Base-by-base conservation (phyloP, 2,888 invertebrate genomes). In the Sussaba pulchella region DNA sequence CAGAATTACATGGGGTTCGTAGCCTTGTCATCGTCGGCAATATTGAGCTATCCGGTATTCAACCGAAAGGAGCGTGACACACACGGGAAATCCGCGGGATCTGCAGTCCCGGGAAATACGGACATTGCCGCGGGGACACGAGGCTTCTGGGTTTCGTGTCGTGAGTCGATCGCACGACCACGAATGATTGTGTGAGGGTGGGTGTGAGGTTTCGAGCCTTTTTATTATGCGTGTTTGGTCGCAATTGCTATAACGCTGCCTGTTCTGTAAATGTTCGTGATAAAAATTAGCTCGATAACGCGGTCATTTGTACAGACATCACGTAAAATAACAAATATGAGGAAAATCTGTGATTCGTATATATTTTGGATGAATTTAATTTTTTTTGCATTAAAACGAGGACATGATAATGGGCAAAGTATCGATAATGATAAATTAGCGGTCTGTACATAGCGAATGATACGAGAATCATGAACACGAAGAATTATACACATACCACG, bases 171-270 rank as follows among this genome's bases (percentile, higher is more conserved):
- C 14, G 1, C 5, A n/a, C 26, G 17, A 31, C 14, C 31, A 26
- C 0, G n/a, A 6, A 31, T 31, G 6, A 31, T 2, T 2, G 31
- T 5, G 31, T 6, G 6, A 31, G 31, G 4, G 31, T 31, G 31
- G 31, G 31, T 31, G 59, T 8, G 59, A 19, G 59, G 36, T 36
- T 17, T 21, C 59, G 17, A 39, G 36, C 39, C 12, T 6, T n/a
- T n/a, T 19, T 19, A 17, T 52, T 14, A 39, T 31, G 43, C 41
- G 69, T 69, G 69, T 50, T 76, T 12, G 67, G 14, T 50, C 12
- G 41, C 52, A 26, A 41, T 69, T 41, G 21, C 54, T 54, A 41
- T 66, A 14, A 6, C 31, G n/a, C n/a, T 47, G 24, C 24, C 31
- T 63, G 54, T 63, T 45, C n/a, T 61, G 5, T 41, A 43, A 61